A percentile compares a stretch with the other conserved stretches of the same genome.
Conservation (phyloP, 2,888 invertebrate species). For the Cepaea hortensis region DNA sequence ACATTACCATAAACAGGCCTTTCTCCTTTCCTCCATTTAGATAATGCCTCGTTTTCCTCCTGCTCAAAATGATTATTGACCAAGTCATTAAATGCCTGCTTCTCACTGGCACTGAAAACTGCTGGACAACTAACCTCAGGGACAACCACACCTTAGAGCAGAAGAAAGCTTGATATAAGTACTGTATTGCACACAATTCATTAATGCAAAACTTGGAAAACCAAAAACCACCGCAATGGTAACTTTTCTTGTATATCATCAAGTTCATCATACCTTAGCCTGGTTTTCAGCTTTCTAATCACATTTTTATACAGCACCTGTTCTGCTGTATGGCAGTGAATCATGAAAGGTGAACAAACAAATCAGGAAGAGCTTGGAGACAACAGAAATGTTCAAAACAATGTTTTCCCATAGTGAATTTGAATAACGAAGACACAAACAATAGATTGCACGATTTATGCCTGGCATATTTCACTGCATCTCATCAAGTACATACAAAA, state of each 20-base stretch:
- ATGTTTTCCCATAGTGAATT: too few relatives aligned
- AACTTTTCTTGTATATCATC: neutral
- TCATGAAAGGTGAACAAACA: too few relatives aligned
- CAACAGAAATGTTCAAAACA: too few relatives aligned
- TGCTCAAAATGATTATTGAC: constrained; percentile 52
- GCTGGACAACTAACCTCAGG: constrained; percentile 1
- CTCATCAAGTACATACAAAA: too few relatives aligned
- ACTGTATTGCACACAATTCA: neutral
- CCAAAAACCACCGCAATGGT: too few relatives aligned
- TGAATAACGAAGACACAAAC: too few relatives aligned
- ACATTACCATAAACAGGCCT: constrained; percentile 24
- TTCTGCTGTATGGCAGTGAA: too few relatives aligned
- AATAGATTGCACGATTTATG: too few relatives aligned
- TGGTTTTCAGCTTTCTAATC: neutral
- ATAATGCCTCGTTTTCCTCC: constrained; percentile 51
- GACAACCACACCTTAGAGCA: neutral
- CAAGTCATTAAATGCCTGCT: constrained; percentile 46
- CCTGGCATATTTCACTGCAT: too few relatives aligned
- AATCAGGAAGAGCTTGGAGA: too few relatives aligned
- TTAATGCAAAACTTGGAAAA: neutral
- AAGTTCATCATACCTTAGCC: neutral
- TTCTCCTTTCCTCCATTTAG: constrained; percentile 45
- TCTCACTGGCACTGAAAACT: constrained; percentile 19
- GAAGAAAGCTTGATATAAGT: neutral
- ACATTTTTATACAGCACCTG: too few relatives aligned